Conservation (phyloP, 2,888 invertebrate genomes). For the Perdita meconis region DNA sequence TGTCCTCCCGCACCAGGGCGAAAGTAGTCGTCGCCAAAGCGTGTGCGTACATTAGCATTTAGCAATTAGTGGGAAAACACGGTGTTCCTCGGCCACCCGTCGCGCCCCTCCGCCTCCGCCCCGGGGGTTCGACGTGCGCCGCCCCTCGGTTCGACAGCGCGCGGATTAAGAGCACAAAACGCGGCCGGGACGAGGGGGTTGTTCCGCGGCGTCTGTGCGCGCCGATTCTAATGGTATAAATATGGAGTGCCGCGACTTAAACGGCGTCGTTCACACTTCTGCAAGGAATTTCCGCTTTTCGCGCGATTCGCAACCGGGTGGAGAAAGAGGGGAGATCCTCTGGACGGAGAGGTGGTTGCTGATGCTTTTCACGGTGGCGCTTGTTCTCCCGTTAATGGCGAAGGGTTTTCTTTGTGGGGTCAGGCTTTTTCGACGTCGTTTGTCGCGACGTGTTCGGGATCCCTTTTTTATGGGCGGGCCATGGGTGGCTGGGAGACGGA, state of each 20-base stretch:
- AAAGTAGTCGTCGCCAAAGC: slow-evolving; percentile 71
- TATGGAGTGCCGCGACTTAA: slow-evolving; percentile 59
- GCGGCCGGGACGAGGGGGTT: slow-evolving; percentile 3
- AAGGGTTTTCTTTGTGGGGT: slow-evolving; percentile 29
- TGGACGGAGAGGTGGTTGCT: neutral
- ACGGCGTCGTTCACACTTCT: slow-evolving; percentile 55
- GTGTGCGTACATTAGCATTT: slow-evolving; percentile 76
- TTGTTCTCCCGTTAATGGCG: slow-evolving; percentile 43
- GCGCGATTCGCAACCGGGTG: slow-evolving; percentile 37
- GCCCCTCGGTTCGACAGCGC: slow-evolving; percentile 22
- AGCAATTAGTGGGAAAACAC: slow-evolving; percentile 73
- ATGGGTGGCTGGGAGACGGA: too few relatives aligned
- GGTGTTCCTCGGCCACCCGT: slow-evolving; percentile 20
- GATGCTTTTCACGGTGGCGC: slow-evolving; percentile 19
- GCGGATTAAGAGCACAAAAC: slow-evolving; percentile 33
- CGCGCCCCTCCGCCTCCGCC: neutral
- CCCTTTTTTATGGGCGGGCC: neutral
- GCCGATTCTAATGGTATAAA: slow-evolving; percentile 55
- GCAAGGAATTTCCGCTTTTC: slow-evolving; percentile 53
- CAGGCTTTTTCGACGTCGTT: slow-evolving; percentile 18
- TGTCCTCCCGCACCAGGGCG: slow-evolving; percentile 52
- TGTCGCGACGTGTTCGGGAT: too few relatives aligned
- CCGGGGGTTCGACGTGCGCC: neutral
- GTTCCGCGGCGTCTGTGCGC: neutral
- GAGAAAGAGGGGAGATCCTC: neutral